phyloP scores from a whole-genome alignment of 2,113 vertebrate genomes.

The Neolamprologus devosi region DNA sequence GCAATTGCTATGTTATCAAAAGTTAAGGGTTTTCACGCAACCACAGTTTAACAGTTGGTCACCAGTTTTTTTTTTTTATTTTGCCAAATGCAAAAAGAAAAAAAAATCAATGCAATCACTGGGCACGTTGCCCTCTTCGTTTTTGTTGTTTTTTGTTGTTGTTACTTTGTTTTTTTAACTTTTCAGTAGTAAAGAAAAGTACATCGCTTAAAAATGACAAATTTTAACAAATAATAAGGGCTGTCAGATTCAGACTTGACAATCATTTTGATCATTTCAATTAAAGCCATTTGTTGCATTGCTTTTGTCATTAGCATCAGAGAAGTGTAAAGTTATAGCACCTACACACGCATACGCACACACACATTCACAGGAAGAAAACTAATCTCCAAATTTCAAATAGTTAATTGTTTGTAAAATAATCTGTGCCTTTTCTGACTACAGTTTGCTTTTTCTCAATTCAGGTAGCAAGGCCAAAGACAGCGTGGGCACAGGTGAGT shows the following conservation, averaged over 20 bases:
- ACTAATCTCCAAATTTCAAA: background rate
- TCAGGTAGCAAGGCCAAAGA: slow-evolving; percentile 93
- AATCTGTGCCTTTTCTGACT: background rate
- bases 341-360: background rate
- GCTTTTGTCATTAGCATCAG: background rate
- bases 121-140: background rate
- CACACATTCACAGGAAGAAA: background rate
- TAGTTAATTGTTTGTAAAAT: background rate
- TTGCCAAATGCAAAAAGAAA: background rate
- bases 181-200: background rate
- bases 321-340: background rate
- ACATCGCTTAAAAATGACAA: background rate
- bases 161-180: background rate
- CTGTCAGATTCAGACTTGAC: background rate
- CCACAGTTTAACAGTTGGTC: background rate
- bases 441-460: slow-evolving; percentile 23
- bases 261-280: background rate
- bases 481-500: slow-evolving; percentile 89
- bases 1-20: background rate
- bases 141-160: background rate
- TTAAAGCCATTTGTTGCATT: background rate
- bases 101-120: background rate
- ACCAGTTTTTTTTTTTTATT: background rate
- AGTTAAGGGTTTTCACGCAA: background rate
- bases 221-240: background rate